Evolutionary conservation across 2,888 invertebrate genomes (phyloP), one percentile per base, ranked within the genome.

Genomic region (Heliconius charithonia): DNA sequence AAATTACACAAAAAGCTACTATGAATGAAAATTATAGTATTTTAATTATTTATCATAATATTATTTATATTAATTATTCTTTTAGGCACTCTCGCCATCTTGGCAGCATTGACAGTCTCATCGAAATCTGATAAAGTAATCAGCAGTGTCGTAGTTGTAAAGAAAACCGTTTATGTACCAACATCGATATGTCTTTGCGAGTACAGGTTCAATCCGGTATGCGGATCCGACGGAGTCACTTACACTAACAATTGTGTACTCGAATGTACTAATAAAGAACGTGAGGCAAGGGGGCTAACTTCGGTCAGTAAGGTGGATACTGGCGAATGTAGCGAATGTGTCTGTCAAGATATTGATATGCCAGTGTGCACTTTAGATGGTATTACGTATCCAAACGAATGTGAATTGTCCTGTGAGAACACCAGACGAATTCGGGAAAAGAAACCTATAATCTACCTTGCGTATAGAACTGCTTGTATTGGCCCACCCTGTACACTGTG

Each of bases 351-450:
- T 29, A 71, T 85, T 10, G 70, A 85, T 63, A 66, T 83, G 9
- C 86, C 86, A 0, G 88, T 90, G 0, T 91, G 90, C 67, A 87
- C 89, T 4, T 81, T 85, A 4, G 86, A 89, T n/a, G 84, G 84
- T 1, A 37, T 75, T 4, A 86, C 84, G 3, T 86, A 84, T 32
- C 76, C 82, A 0, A 85, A 85, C 59, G 84, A 84, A 76, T 86
- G 86, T 73, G 82, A 83, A 73, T 56, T 86, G 37, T 81, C 80
- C 3, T 85, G 85, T 56, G 84, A 84, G 19, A 86, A 85, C 25
- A 78, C 76, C 10, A 80, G 80, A 62, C 82, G 82, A n/a, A 80
- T 81, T 22, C 73, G 41, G 19, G 75, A 69, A 1, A 83, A 83
- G 1, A 67, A 80, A 70, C 70, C 82, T 10, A 79, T 84, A n/a